Evolutionary conservation across 2,797 vertebrate species (phyloP), one percentile per base, ranked within the genome.

Genomic region (Lerista edwardsae): DNA sequence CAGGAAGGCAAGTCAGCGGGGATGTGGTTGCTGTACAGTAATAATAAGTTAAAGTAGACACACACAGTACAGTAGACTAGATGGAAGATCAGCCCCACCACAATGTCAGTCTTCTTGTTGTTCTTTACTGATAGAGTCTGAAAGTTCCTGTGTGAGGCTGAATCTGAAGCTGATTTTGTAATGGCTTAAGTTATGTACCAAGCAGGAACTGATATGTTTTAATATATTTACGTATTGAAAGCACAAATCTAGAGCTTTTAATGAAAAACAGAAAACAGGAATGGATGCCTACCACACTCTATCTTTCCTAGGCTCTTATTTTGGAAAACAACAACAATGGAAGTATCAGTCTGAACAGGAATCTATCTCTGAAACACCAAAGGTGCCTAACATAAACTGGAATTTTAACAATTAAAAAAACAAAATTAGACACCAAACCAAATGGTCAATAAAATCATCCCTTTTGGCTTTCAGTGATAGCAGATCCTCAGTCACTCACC

Each of bases 401-500:
- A 55, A 55, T 55, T 55, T 55, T 55, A 55, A 55, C 15, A 55
- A 55, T 19, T 55, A 10, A 55, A 51, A 51, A 55, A 55, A 55
- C 51, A 14, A 55, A 55, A 61, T 61, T 61, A 61, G 25, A 61
- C 7, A 61, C 23, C 19, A 23, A 61, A 23, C 15, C 59, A 57
- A 57, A 21, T 47, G 47, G 59, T 5, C 59, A 25, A 25, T 61
- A 61, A 71, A 11, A 71, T 8, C 23, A 55, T 36, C 29, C 15
- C 12, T 34, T 71, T 1, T 67, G 73, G 84, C 76, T 64, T 55
- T 55, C 41, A 87, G 61, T 5, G 0, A n/a, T 7, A 80, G 14
- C 3, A 1, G 11, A 79, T 69, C 36, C 2, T 6, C 76, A 8
- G 78, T n/a, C 31, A 69, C 84, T 85, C 90, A 93, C 86, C 84